Conservation (phyloP, 2,888 invertebrate genomes). For the Oligia strigilis region DNA sequence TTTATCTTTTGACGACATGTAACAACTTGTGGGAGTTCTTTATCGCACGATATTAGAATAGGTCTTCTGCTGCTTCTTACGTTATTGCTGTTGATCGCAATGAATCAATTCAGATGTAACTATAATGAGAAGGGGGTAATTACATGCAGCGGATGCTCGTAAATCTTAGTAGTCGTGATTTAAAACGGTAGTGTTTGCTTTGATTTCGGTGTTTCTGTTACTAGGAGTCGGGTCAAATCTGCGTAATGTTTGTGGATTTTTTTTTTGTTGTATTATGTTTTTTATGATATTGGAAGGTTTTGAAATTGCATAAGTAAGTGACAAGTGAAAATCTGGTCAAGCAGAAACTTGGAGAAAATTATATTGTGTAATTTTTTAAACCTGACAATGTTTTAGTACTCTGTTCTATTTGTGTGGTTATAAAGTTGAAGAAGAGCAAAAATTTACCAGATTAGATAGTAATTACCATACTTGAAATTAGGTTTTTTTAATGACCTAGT, state of each 20-base stretch:
- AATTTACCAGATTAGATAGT: too few species aligned
- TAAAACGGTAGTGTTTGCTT: conserved; percentile 45
- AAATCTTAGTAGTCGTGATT: conserved; percentile 58
- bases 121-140: conserved; percentile 73
- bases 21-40: conserved; percentile 34
- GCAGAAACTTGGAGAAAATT: background rate
- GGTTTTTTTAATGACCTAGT: background rate
- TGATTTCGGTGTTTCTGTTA: conserved; percentile 33
- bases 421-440: background rate
- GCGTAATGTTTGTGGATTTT: background rate
- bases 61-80: conserved; percentile 32
- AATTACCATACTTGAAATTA: too few species aligned
- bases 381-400: background rate
- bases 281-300: background rate
- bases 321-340: background rate
- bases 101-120: conserved; percentile 74
- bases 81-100: conserved; percentile 51
- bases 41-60: conserved; percentile 18
- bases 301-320: background rate
- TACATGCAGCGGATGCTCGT: conserved; percentile 63
- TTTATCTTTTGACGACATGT: background rate
- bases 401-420: background rate
- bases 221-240: conserved; percentile 9
- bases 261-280: background rate
- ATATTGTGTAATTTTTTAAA: background rate